Base-by-base conservation (phyloP, 53 echinoderm and acorn worm species). In the Actinopyga echinites region DNA sequence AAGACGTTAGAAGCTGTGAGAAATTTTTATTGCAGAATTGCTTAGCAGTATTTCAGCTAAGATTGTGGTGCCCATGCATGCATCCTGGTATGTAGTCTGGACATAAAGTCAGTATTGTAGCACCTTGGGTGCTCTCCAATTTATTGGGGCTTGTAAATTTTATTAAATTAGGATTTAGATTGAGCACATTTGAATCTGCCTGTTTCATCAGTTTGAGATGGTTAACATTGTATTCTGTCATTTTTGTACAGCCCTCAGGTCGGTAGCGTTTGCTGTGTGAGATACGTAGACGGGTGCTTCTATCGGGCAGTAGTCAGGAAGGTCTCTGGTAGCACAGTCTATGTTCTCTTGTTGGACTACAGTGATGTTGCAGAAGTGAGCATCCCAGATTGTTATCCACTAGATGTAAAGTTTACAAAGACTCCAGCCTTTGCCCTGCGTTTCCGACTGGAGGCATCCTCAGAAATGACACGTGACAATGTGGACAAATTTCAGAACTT, bases 341-440 rank as follows among this genome's bases (percentile, higher is more conserved):
- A 77, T 6, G 53, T 77, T 13, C 26, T 77, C 10, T 56, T 77
- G 32, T 24, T 77, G 19, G 77, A 77, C 55, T 77, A 77, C 21
- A 54, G 77, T 8, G 54, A 77, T 21, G 77, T 53, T 12, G 77
- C 77, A 15, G 49, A 24, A 21, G 77, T 77, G 10, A 32, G 20
- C 21, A 1, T 24, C 25, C 6, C 45, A 20, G 56, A 77, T 45
- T 77, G 77, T 31, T 54, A 32, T 19, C 31, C 77, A 15, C 56
- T 77, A 0, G 28, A 52, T 28, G 7, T 6, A 21, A 56, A 30
- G 22, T 55, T 77, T 26, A 6, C 3, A 5, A 30, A 1, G 8
- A 29, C 8, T 10, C 77, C 77, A 7, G 54, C 54, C 53, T 31
- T 32, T 55, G 77, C 77, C 0, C 54, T 54, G 2, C 28, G 77